Conservation (phyloP, 2,113 vertebrate genomes). For the Zosterops lateralis region DNA sequence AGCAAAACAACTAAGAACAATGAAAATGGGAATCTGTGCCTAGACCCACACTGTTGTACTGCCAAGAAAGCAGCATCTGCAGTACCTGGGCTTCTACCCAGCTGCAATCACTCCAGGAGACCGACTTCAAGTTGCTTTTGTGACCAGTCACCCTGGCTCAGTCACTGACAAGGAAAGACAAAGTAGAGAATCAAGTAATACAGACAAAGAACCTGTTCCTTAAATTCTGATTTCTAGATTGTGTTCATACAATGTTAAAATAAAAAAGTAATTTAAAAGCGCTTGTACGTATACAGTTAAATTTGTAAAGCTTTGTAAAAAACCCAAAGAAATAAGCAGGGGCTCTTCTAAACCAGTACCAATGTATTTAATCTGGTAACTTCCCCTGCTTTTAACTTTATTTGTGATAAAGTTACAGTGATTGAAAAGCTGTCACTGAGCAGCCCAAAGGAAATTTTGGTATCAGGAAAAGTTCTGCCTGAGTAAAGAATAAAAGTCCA, state of each 20-base stretch:
- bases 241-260: neutral
- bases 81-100: neutral
- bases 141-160: neutral
- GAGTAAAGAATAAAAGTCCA: neutral
- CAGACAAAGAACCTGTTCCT: neutral
- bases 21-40: neutral
- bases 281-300: neutral
- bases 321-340: neutral
- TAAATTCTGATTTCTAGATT: neutral
- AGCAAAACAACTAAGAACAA: neutral
- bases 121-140: neutral
- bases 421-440: neutral
- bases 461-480: neutral
- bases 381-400: neutral
- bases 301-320: neutral
- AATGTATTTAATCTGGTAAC: neutral
- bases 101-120: accelerated
- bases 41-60: neutral
- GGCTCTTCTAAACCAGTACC: neutral
- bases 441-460: neutral
- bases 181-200: neutral
- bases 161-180: neutral
- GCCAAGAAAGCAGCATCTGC: neutral
- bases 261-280: neutral
- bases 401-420: neutral